phyloP scores from a whole-genome alignment of 2,888 invertebrate species.

The Bellardia pandia region DNA sequence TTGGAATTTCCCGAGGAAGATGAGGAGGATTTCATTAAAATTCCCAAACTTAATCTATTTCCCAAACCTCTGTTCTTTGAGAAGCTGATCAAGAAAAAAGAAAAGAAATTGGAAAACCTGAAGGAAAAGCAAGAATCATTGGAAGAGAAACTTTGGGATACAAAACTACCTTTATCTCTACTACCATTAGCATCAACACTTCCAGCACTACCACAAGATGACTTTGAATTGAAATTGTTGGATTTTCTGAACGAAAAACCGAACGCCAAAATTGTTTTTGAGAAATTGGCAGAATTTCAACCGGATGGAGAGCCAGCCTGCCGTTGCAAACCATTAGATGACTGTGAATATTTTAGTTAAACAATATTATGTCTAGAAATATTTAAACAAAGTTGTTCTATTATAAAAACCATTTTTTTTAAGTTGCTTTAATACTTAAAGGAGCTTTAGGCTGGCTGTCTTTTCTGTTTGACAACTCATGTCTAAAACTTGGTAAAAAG shows the following conservation, averaged over 20 bases:
- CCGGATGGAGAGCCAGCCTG: neutral
- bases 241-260: neutral
- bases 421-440: too few relatives aligned
- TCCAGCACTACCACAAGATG: too few relatives aligned
- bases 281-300: neutral
- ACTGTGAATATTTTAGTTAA: conserved; percentile 17
- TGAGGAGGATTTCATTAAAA: conserved; percentile 21
- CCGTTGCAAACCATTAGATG: neutral
- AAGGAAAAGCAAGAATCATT: neutral
- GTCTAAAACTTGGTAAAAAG: too few relatives aligned
- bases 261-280: neutral
- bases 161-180: too few relatives aligned
- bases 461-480: too few relatives aligned
- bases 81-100: neutral
- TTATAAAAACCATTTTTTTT: too few relatives aligned
- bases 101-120: conserved; percentile 1
- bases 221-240: neutral
- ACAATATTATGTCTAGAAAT: neutral
- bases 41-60: conserved; percentile 24
- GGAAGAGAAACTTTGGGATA: neutral
- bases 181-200: too few relatives aligned
- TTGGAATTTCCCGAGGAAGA: conserved; percentile 8
- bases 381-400: neutral
- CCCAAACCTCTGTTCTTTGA: neutral
- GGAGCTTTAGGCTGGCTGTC: too few relatives aligned